Evolutionary conservation across 2,113 vertebrate genomes (phyloP), one percentile per base, ranked within the genome.

Genomic region (Regulus satrapa): DNA sequence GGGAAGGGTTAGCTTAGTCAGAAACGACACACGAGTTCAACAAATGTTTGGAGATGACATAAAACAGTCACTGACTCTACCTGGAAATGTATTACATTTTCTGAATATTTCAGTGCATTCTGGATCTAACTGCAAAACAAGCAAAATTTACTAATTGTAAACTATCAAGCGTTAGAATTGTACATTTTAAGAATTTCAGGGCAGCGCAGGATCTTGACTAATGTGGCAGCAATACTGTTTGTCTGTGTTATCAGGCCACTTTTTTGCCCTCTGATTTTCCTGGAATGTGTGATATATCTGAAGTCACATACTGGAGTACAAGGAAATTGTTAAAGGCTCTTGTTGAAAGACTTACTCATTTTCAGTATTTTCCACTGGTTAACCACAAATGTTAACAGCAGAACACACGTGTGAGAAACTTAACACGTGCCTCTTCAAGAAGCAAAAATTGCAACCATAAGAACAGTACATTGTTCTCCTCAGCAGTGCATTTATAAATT

Each of bases 351-450:
- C 62, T 73, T 74, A 55, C 36, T 72, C 1, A 19, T 51, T 85
- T 94, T 96, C 88, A 62, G 43, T 89, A 77, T 92, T 95, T 94
- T 95, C 79, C 74, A 80, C 28, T 80, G 78, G 92, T 95, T 95
- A 94, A 90, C 82, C 88, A 74, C 78, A 93, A 90, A 59, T 1
- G 0, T 41, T 66, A 77, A 55, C 81, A 73, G 56, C 51, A 24
- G 49, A 63, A 8, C 48, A 34, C 0, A 21, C n/a, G 31, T 54
- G 45, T 93, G 74, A 88, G 85, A 89, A 69, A 16, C 41, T 72
- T 52, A 94, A 54, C 29, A 5, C 8, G 21, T 40, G 40, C 41
- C 18, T 79, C 18, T 48, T 61, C 49, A 56, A 75, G n/a, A 81
- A 51, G 16, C 40, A 63, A 81, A 71, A 55, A 10, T 58, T 56